Conservation (phyloP, 2,888 invertebrate species). For the Trichopria drosophilae region DNA sequence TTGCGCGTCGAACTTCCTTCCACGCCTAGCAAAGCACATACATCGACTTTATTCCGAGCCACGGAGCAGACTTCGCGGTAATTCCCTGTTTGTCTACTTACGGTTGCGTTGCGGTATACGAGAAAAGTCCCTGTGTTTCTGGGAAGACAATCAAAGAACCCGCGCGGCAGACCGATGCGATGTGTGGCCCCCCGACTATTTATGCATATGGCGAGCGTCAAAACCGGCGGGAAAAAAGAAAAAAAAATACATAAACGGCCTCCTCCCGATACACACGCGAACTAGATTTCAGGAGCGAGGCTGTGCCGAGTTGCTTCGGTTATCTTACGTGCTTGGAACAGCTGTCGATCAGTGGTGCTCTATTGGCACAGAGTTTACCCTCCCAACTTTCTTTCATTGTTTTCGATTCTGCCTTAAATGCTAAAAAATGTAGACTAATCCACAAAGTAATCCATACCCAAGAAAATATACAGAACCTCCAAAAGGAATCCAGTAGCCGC, state of each 20-base stretch:
- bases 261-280: constrained; percentile 51
- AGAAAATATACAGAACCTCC: no score
- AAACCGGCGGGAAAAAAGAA: constrained; percentile 29
- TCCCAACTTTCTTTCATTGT: no score
- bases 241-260: constrained; percentile 48
- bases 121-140: constrained; percentile 46
- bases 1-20: no score
- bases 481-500: no score
- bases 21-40: no score
- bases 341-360: constrained; percentile 57
- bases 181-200: constrained; percentile 43
- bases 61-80: constrained; percentile 38
- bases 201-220: constrained; percentile 49
- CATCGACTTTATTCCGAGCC: constrained; percentile 18
- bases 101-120: constrained; percentile 12
- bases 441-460: no score
- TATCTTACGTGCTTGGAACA: constrained; percentile 53
- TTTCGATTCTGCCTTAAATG: no score
- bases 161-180: constrained; percentile 33
- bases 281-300: constrained; percentile 38
- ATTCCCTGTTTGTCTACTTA: constrained; percentile 46
- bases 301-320: constrained; percentile 45
- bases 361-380: constrained; percentile 29
- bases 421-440: no score
- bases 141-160: constrained; percentile 54